A percentile compares a stretch with the other conserved stretches of the same genome.
These are phyloP conservation scores for Trachemys scripta DNA, from an alignment of 2,113 vertebrate genomes.

Conservation along the genomic window DNA sequence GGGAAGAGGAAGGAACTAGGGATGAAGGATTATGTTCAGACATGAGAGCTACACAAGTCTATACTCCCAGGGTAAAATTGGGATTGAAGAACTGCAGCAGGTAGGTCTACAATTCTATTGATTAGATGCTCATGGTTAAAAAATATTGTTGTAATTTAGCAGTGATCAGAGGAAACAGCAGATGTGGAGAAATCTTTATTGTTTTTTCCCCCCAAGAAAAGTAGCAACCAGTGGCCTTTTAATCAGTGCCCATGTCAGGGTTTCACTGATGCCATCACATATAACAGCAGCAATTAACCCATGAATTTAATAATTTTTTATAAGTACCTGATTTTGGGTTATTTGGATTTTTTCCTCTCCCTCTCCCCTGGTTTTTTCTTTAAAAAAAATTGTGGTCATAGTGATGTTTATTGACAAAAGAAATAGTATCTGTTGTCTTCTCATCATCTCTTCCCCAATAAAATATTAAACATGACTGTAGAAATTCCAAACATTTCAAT, in stretches of 20 bases:
- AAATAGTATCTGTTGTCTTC: neutral
- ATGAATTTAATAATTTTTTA: neutral
- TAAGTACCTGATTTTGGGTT: neutral
- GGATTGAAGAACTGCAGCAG: neutral
- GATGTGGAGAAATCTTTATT: neutral
- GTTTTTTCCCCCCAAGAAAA: neutral
- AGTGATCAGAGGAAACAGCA: neutral
- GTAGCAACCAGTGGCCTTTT: neutral
- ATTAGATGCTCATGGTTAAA: neutral
- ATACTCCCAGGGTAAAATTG: neutral
- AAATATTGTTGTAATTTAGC: neutral
- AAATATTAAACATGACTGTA: neutral
- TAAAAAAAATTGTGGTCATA: no score
- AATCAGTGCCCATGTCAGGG: neutral
- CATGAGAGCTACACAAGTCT: neutral
- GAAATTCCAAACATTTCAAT: neutral
- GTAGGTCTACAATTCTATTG: neutral
- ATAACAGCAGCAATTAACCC: neutral
- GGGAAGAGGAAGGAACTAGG: neutral
- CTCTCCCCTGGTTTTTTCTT: neutral
- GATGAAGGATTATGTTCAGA: neutral
- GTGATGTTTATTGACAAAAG: neutral
- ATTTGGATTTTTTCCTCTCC: neutral
- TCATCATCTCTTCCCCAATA: neutral
- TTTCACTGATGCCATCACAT: neutral